Evolutionary conservation across 2,888 invertebrate species (phyloP).

Genomic region (Alloplasta piceator): DNA sequence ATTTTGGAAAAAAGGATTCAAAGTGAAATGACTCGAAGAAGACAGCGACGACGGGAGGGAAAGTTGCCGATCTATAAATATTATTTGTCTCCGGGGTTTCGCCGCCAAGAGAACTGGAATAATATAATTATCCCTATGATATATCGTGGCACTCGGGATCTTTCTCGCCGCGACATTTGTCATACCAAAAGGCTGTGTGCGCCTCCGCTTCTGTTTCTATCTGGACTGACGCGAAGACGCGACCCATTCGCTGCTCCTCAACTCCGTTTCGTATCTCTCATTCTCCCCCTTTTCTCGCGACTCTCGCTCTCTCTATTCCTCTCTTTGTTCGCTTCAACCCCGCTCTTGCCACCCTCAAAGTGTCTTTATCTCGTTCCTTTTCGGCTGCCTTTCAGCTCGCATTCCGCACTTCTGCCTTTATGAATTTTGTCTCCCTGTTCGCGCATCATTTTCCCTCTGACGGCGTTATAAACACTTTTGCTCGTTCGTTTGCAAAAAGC

Average conservation of each 20-base stretch:
- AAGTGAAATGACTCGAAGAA: too few species aligned
- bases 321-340: background rate
- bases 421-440: background rate
- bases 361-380: slow-evolving; percentile 45
- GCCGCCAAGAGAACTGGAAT: slow-evolving; percentile 70
- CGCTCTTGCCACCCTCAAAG: slow-evolving; percentile 9
- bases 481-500: slow-evolving; percentile 55
- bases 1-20: too few species aligned
- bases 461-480: slow-evolving; percentile 40
- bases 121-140: slow-evolving; percentile 82
- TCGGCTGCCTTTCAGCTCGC: slow-evolving; percentile 30
- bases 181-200: slow-evolving; percentile 64
- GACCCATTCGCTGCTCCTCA: slow-evolving; percentile 71
- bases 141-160: slow-evolving; percentile 75
- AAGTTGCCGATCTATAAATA: slow-evolving; percentile 47
- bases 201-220: slow-evolving; percentile 48
- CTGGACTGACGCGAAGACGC: slow-evolving; percentile 70
- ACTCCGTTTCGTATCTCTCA: slow-evolving; percentile 59
- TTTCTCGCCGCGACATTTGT: slow-evolving; percentile 75
- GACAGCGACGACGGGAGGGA: slow-evolving; percentile 19
- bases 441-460: slow-evolving; percentile 18
- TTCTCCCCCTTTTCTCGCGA: slow-evolving; percentile 12
- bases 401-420: slow-evolving; percentile 38
- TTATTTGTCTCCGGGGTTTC: slow-evolving; percentile 28
- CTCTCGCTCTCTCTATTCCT: slow-evolving; percentile 10